These are phyloP conservation scores for Ochropleura leucogaster DNA, from an alignment of 2,888 invertebrate genomes.

Conservation along the genomic window DNA sequence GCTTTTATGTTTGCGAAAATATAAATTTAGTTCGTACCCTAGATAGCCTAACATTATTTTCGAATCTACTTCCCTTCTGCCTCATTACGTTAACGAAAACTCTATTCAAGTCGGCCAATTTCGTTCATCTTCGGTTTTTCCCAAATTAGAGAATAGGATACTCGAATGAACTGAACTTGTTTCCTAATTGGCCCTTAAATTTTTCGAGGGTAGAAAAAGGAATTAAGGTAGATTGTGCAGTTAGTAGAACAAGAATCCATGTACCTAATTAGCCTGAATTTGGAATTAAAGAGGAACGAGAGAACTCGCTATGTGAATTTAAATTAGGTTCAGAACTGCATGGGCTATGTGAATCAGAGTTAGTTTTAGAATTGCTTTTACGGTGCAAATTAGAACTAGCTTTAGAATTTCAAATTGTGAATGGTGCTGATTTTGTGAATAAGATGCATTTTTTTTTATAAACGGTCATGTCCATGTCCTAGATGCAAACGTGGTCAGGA, in stretches of 20 bases:
- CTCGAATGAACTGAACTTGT: neutral
- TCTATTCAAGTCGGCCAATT: conserved; percentile 4
- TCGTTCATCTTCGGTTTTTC: neutral
- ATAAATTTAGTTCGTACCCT: neutral
- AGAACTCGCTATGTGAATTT: neutral
- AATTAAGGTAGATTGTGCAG: conserved; percentile 17
- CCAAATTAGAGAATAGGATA: conserved; percentile 1
- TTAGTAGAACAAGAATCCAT: conserved; percentile 20
- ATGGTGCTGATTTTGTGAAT: no score
- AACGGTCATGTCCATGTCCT: no score
- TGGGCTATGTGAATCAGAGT: neutral
- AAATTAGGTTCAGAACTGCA: neutral
- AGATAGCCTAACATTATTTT: neutral
- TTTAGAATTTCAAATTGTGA: no score
- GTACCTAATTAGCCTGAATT: conserved; percentile 25
- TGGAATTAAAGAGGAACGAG: neutral
- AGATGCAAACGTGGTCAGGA: no score
- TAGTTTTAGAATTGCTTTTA: no score
- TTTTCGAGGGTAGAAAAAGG: conserved; percentile 17
- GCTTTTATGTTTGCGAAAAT: no score
- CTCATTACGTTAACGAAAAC: neutral
- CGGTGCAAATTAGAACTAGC: no score
- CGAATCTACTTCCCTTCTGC: neutral
- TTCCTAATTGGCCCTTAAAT: conserved; percentile 41
- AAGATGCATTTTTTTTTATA: no score